Percentiles rank a stretch among this genome's conserved stretches.
Conservation (phyloP, 2,888 invertebrate genomes). For the Leucoma salicis region DNA sequence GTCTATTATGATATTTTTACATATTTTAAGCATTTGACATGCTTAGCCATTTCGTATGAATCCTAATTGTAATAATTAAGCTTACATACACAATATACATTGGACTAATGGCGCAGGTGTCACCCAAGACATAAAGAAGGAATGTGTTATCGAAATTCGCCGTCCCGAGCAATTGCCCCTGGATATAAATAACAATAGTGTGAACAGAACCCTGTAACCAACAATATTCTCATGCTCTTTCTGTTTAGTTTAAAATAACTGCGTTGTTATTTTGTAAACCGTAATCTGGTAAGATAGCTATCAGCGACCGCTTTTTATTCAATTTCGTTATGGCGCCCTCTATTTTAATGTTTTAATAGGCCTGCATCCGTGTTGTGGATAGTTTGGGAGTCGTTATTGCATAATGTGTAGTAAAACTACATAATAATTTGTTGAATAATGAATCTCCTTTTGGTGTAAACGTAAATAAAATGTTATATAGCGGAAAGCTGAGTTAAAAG, state of each 20-base stretch:
- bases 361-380: not conserved
- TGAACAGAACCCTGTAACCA: constrained; percentile 1
- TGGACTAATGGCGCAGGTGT: too few species aligned
- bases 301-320: constrained; percentile 13
- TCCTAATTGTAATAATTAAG: too few species aligned
- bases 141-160: too few species aligned
- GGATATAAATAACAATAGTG: not conserved
- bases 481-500: too few species aligned
- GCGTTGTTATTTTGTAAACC: constrained; percentile 17
- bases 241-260: constrained; percentile 12
- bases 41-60: too few species aligned
- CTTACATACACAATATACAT: too few species aligned
- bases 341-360: constrained; percentile 6
- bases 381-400: constrained; percentile 1
- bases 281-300: constrained; percentile 21
- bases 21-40: too few species aligned
- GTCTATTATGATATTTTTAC: too few species aligned
- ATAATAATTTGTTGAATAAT: not conserved
- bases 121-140: too few species aligned
- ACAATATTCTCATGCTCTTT: constrained; percentile 9
- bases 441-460: too few species aligned
- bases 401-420: not conserved
- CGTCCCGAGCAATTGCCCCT: too few species aligned
- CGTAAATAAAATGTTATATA: too few species aligned
- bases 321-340: constrained; percentile 2